Evolutionary conservation across 2,888 invertebrate species (phyloP).

Genomic region (Vandiemenella viatica): DNA sequence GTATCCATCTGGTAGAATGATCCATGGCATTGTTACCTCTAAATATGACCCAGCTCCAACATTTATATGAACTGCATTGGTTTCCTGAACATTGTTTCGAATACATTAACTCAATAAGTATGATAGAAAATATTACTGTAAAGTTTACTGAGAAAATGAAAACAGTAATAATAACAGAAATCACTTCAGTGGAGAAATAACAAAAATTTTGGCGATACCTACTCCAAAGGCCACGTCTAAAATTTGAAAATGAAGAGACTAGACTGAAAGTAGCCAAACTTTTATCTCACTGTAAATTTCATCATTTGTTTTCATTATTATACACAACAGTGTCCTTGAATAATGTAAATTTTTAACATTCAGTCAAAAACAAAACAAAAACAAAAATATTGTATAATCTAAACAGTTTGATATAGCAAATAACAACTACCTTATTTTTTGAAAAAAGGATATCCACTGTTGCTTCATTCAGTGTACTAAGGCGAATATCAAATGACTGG

Average conservation of each 20-base stretch:
- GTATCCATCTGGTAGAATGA: constrained; percentile 73
- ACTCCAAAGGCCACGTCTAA: too few relatives aligned
- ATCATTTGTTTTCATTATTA: too few relatives aligned
- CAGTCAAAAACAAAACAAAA: too few relatives aligned
- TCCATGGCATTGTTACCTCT: constrained; percentile 93
- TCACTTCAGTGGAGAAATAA: background rate
- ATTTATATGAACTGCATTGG: constrained; percentile 92
- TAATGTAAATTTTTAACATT: too few relatives aligned
- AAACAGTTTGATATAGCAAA: background rate
- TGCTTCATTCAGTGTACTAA: constrained; percentile 81
- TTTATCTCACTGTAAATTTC: too few relatives aligned
- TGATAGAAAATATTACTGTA: too few relatives aligned
- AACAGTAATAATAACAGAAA: background rate
- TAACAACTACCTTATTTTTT: constrained; percentile 47
- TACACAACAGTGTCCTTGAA: too few relatives aligned
- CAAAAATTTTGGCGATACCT: too few relatives aligned
- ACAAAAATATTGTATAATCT: background rate
- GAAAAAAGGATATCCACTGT: constrained; percentile 94
- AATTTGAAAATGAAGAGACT: too few relatives aligned
- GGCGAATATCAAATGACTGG: constrained; percentile 81
- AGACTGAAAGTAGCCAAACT: too few relatives aligned
- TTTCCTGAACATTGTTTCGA: constrained; percentile 64
- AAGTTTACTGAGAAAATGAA: too few relatives aligned
- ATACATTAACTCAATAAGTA: too few relatives aligned
- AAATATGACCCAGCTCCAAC: constrained; percentile 90